These are phyloP conservation scores for Liopterus haemorrhoidalis DNA, from an alignment of 2,888 invertebrate species.

Conservation along the genomic window DNA sequence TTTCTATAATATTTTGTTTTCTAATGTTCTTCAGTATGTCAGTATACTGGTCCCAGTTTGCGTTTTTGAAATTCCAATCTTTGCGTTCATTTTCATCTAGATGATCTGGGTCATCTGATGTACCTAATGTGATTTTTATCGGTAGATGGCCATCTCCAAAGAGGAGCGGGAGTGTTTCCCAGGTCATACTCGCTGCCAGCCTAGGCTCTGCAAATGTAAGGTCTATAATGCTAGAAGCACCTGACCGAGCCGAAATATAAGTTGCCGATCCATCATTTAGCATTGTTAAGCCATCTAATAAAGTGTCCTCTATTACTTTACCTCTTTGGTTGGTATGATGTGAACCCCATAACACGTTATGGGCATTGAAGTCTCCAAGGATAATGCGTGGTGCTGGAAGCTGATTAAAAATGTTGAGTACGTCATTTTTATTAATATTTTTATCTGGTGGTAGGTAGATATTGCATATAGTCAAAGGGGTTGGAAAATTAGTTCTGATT, in stretches of 20 bases:
- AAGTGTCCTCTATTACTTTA: neutral
- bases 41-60: conserved; percentile 4
- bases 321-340: conserved; percentile 1
- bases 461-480: neutral
- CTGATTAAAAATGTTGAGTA: neutral
- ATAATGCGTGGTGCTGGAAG: conserved; percentile 1
- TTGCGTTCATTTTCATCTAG: neutral
- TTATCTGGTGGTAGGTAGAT: neutral
- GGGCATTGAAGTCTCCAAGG: conserved; percentile 1
- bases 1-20: neutral
- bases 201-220: neutral
- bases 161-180: conserved; percentile 1
- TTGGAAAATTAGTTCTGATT: neutral
- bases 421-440: neutral
- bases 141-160: neutral
- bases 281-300: neutral
- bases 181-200: conserved; percentile 1
- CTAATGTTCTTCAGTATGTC: neutral
- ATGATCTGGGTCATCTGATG: neutral
- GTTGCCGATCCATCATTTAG: neutral
- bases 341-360: conserved; percentile 1
- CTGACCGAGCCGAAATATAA: neutral
- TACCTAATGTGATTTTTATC: neutral
- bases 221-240: neutral
- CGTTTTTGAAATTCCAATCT: conserved; percentile 2